phyloP scores from a whole-genome alignment of 2,113 vertebrate genomes.

The Apteryx mantelli region DNA sequence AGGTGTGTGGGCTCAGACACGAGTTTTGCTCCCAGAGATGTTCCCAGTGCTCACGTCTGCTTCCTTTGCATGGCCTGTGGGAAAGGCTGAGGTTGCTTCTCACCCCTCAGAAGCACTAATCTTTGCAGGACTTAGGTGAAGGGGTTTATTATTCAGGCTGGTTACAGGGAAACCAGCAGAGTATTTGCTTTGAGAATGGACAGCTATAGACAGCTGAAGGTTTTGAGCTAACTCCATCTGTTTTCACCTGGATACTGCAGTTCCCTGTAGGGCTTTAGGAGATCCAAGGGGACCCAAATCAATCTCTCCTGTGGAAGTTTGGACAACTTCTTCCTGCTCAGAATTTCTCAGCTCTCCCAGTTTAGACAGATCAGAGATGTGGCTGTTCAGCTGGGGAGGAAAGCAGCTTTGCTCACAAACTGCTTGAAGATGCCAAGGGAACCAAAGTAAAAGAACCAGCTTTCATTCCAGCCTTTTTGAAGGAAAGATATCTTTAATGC shows the following conservation, averaged over 20 bases:
- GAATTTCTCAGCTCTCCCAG: background rate
- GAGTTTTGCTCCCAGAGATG: background rate
- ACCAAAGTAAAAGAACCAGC: background rate
- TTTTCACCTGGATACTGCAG: background rate
- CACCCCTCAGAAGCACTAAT: rapidly evolving
- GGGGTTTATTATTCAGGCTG: background rate
- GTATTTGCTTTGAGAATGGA: background rate
- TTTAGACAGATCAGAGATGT: background rate
- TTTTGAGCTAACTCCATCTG: background rate
- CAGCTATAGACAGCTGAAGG: background rate
- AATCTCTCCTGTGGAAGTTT: background rate
- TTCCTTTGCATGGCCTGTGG: background rate
- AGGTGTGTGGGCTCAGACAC: background rate
- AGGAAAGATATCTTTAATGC: background rate
- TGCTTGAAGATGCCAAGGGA: background rate
- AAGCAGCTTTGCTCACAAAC: background rate
- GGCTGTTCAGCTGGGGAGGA: background rate
- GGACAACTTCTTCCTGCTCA: background rate
- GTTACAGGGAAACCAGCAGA: rapidly evolving
- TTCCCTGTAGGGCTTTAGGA: background rate
- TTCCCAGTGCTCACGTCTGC: background rate
- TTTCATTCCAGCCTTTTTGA: background rate
- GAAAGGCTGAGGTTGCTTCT: background rate
- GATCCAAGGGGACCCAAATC: background rate
- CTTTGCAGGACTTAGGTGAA: background rate